Evolutionary conservation across 2,113 vertebrate genomes (phyloP), one percentile per base, ranked within the genome.

Genomic region (Neomonachus schauinslandi): DNA sequence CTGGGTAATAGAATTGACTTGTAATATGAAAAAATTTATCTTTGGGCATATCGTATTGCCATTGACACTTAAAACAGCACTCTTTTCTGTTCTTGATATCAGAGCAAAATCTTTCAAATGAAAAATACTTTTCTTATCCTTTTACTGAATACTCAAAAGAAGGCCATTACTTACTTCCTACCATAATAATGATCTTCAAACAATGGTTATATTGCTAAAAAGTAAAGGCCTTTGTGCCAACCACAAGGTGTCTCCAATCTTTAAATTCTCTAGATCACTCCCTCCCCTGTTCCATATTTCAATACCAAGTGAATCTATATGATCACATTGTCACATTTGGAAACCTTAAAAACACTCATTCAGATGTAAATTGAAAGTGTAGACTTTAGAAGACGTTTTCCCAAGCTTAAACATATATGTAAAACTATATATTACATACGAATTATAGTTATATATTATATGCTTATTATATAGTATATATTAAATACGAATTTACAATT

Each of bases 241-340:
- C 97, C 90, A 89, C 88, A 97, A 98, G 91, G 95, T 98, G 91
- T 97, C 94, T 98, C 93, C 84, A 95, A 95, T 83, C 92, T 98
- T 98, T 98, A 96, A 87, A 94, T 96, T 97, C 80, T 65, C 86
- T 83, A 81, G 46, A 92, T 95, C 13, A 2, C 24, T 51, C 10
- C 28, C 31, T 63, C 11, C 42, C 16, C 13, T 15, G 21, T 2
- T 22, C 22, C 67, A 1, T 84, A 65, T 91, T 96, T 96, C 86
- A 96, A 76, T 84, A 87, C 57, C 93, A 63, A 92, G 53, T 93
- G 51, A 81, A 61, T 26, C 59, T 94, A 22, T 74, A n/a, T 42
- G 18, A 95, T 81, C 91, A 85, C 51, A 4, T 80, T 97, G 69
- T 96, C 63, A 83, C 74, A 90, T 95, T 96, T 97, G 36, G 36